phyloP scores from a whole-genome alignment of 1,140 invertebrate genomes.

The Myzus persicae region DNA sequence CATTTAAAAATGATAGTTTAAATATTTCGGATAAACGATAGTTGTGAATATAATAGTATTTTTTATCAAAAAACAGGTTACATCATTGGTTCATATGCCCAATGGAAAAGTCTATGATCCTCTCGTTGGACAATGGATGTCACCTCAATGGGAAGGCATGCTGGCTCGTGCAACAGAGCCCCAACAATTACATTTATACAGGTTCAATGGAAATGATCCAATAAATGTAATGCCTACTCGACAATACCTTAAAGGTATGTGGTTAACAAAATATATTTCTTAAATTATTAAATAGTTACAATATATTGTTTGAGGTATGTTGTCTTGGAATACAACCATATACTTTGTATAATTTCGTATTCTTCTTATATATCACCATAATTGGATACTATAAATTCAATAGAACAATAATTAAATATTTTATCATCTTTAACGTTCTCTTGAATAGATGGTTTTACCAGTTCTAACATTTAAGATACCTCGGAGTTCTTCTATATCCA shows the following conservation, averaged over 20 bases:
- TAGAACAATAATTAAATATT: background rate
- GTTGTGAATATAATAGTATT: background rate
- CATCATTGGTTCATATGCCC: conserved; percentile 89
- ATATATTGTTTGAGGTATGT: background rate
- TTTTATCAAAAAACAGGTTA: conserved; percentile 69
- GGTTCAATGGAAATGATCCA: conserved; percentile 92
- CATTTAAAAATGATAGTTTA: background rate
- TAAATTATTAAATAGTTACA: background rate
- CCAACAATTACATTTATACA: conserved; percentile 83
- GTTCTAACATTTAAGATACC: no score
- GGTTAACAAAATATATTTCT: conserved; percentile 18
- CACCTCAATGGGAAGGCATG: conserved; percentile 87
- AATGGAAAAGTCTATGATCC: conserved; percentile 94
- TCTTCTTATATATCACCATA: background rate
- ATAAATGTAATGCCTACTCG: conserved; percentile 81
- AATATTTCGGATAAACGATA: background rate
- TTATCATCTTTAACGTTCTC: no score
- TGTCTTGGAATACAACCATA: background rate
- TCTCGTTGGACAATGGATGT: conserved; percentile 92
- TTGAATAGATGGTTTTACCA: no score
- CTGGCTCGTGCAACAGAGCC: conserved; percentile 79
- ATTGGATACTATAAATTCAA: background rate
- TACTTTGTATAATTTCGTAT: background rate
- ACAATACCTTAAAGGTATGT: conserved; percentile 77
- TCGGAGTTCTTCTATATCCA: no score